Evolutionary conservation across 2,113 vertebrate genomes (phyloP).

Genomic region (Gobio gobio): DNA sequence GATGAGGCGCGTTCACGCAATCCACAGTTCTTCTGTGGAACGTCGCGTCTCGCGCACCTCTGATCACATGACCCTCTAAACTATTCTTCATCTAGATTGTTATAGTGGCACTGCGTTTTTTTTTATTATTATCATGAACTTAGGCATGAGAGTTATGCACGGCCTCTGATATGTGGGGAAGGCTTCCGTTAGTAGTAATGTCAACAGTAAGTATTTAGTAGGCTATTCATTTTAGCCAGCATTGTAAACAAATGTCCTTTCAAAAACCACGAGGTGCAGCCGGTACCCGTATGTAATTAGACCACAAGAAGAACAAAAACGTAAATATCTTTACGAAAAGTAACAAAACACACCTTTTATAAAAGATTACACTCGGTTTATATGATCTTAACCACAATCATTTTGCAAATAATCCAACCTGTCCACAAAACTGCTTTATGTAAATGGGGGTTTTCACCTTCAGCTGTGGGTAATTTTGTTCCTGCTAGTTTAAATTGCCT

Average conservation of each 20-base stretch:
- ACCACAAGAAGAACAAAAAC: background rate
- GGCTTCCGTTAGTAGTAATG: background rate
- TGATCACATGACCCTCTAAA: conserved; percentile 47
- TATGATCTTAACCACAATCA: background rate
- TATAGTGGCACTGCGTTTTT: background rate
- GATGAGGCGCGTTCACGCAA: background rate
- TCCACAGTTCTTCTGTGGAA: conserved; percentile 30
- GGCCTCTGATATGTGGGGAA: background rate
- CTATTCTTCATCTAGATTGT: conserved; percentile 42
- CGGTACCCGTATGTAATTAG: background rate
- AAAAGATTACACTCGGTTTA: background rate
- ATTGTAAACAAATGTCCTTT: background rate
- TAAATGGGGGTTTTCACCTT: background rate
- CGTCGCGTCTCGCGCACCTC: conserved; percentile 70
- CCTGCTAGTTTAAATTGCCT: background rate
- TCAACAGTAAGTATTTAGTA: background rate
- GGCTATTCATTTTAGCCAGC: background rate
- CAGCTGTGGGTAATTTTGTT: background rate
- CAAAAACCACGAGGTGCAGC: background rate
- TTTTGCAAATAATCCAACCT: too few relatives aligned
- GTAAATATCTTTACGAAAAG: background rate
- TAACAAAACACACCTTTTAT: background rate
- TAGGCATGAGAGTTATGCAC: background rate
- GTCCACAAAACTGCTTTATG: too few relatives aligned
- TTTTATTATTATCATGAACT: background rate